Evolutionary conservation across 2,888 invertebrate genomes (phyloP).

Genomic region (Pheosia gnoma): DNA sequence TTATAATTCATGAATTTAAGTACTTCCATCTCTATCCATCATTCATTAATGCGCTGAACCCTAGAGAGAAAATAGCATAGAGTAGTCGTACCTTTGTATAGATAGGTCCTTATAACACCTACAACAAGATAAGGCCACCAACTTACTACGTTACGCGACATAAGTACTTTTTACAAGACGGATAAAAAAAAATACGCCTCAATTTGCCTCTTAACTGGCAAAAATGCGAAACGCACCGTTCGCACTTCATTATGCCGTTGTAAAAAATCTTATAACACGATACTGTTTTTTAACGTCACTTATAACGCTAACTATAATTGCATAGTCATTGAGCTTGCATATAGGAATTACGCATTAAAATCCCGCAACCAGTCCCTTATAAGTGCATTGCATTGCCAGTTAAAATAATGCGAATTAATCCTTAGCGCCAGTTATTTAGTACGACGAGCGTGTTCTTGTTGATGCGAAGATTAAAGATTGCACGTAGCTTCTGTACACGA

Average conservation of each 20-base stretch:
- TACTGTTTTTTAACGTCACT: background rate
- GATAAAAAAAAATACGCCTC: background rate
- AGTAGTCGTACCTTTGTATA: too few species aligned
- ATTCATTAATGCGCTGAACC: too few species aligned
- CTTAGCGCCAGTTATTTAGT: background rate
- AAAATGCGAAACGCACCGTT: background rate
- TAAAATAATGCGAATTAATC: background rate
- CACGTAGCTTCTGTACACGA: too few species aligned
- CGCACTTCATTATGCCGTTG: background rate
- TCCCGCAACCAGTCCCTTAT: background rate
- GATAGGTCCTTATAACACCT: too few species aligned
- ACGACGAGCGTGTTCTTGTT: background rate
- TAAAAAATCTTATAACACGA: background rate
- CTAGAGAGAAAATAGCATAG: too few species aligned
- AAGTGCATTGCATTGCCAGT: slow-evolving; percentile 4
- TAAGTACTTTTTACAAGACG: background rate
- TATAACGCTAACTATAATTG: slow-evolving; percentile 4
- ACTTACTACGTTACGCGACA: background rate
- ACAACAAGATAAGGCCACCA: background rate
- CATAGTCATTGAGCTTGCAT: background rate
- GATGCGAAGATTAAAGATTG: background rate
- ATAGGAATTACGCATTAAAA: slow-evolving; percentile 3
- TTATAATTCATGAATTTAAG: too few species aligned
- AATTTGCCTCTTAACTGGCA: background rate
- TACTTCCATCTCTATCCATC: too few species aligned